Conservation (phyloP, 2,113 vertebrate genomes). For the Anoplopoma fimbria region DNA sequence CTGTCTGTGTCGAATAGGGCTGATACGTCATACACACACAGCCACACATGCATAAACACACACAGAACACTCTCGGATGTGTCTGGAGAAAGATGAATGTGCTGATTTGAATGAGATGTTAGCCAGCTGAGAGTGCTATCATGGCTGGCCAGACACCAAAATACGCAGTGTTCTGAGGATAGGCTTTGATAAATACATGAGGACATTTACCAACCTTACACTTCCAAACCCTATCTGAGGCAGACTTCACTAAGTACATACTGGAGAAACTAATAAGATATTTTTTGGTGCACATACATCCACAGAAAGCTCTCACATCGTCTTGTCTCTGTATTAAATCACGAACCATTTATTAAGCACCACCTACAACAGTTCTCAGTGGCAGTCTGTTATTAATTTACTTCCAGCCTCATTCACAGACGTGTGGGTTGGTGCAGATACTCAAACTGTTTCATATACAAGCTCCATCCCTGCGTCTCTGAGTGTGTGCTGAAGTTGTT, state of each 20-base stretch:
- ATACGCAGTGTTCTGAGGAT: slow-evolving; percentile 21
- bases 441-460: slow-evolving; percentile 17
- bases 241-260: slow-evolving; percentile 27
- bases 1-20: slow-evolving; percentile 34
- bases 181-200: slow-evolving; percentile 28
- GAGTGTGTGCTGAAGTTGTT: background rate
- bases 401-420: slow-evolving; percentile 67
- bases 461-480: slow-evolving; percentile 5
- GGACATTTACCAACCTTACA: slow-evolving; percentile 19
- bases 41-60: slow-evolving; percentile 22
- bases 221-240: slow-evolving; percentile 1
- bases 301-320: slow-evolving; percentile 40
- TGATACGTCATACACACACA: slow-evolving; percentile 53
- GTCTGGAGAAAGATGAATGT: slow-evolving; percentile 38
- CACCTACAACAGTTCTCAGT: slow-evolving; percentile 63
- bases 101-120: slow-evolving; percentile 50
- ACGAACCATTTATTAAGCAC: slow-evolving; percentile 56
- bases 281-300: slow-evolving; percentile 32
- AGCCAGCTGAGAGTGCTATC: slow-evolving; percentile 36
- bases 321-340: slow-evolving; percentile 53
- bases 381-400: slow-evolving; percentile 68
- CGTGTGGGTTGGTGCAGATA: slow-evolving; percentile 61
- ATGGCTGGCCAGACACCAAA: slow-evolving; percentile 39
- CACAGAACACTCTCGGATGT: slow-evolving; percentile 24
- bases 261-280: slow-evolving; percentile 35